Conservation (phyloP, 2,888 invertebrate genomes). For the Melanotus villosus region DNA sequence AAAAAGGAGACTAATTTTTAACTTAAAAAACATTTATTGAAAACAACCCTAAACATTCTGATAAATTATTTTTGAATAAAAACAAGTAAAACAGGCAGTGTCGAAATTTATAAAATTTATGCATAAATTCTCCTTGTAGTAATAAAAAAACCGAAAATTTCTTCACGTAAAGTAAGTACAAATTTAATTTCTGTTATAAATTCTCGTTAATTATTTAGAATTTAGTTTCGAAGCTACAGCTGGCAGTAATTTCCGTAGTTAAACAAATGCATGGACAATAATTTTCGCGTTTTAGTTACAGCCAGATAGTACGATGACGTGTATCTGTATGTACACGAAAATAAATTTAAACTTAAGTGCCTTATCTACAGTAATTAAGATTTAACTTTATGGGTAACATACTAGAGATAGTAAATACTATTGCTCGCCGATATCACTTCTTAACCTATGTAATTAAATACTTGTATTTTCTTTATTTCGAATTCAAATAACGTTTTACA, state of each 20-base stretch:
- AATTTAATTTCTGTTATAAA: no score
- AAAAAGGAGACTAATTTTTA: no score
- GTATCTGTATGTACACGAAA: conserved; percentile 34
- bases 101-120: no score
- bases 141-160: no score
- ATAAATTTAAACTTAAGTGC: conserved; percentile 40
- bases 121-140: no score
- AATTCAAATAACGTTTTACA: conserved; percentile 32
- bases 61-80: no score
- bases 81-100: no score
- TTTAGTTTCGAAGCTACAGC: no score
- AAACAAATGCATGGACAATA: conserved; percentile 21
- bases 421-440: conserved; percentile 28
- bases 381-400: conserved; percentile 41
- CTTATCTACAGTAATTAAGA: conserved; percentile 41
- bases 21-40: no score
- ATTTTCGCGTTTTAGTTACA: conserved; percentile 35
- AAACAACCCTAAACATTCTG: no score
- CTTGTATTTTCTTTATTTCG: conserved; percentile 30
- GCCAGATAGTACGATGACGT: conserved; percentile 34
- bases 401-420: conserved; percentile 31
- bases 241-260: background rate
- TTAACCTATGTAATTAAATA: conserved; percentile 40
- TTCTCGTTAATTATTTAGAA: no score
- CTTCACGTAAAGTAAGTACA: no score